Evolutionary conservation across 2,113 vertebrate species (phyloP), one percentile per base, ranked within the genome.

Genomic region (Aramus guarauna): DNA sequence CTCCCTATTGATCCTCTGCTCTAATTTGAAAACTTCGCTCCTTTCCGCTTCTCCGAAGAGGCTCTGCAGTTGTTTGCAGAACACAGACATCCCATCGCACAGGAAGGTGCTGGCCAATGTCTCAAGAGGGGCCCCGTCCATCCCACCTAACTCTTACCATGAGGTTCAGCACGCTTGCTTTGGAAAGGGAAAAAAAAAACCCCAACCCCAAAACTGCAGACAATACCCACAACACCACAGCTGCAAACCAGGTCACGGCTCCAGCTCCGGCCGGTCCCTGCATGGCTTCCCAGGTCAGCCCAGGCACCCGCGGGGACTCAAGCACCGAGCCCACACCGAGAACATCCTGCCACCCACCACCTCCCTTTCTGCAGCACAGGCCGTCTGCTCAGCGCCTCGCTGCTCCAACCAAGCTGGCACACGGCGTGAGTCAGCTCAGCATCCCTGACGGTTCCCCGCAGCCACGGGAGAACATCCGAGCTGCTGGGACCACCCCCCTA

Each of bases 251-350:
- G 15, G 27, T 5, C 32, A 56, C 24, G 11, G 50, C 19, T 16
- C 32, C 36, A 36, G 48, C 32, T 4, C 66, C 73, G 34, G 43
- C 24, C 5, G 0, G 8, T 5, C 23, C 43, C 1, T 8, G 32
- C 0, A 2, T 19, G 48, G 26, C 17, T 48, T 15, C 7, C n/a
- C 4, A 1, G 29, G 9, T 37, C 45, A 55, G 22, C 13, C 32
- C 72, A 45, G 6, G 29, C 37, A 20, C 23, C 32, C 27, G 1
- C 39, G 10, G 11, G 43, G 52, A 39, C 15, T 29, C 41, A 5
- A n/a, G n/a, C 27, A 24, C 12, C 0, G 2, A 55, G 20, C 20
- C 14, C 6, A 24, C 19, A 7, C 58, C 0, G 7, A 36, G 64
- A 47, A 37, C 9, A 0, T 34, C 19, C 26, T 7, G 5, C 24